Conservation (phyloP, 2,797 vertebrate genomes). For the Erpetoichthys calabaricus region DNA sequence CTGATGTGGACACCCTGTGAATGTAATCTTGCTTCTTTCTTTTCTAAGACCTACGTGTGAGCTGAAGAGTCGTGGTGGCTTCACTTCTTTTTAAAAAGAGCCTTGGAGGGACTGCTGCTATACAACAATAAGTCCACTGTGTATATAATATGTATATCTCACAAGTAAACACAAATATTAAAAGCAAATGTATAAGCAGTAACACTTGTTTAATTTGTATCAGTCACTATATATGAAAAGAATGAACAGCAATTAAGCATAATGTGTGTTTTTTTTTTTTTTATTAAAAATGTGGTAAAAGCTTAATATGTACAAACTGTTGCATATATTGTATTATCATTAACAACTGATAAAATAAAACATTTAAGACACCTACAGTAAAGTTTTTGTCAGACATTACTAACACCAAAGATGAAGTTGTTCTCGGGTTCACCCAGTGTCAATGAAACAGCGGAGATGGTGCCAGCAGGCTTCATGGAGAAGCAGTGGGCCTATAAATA, state of each 20-base stretch:
- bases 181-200: slow-evolving; percentile 29
- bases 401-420: slow-evolving; percentile 19
- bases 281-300: slow-evolving; percentile 67
- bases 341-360: slow-evolving; percentile 28
- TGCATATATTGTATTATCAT: slow-evolving; percentile 44
- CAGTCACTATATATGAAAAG: slow-evolving; percentile 34
- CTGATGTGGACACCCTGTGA: slow-evolving; percentile 41
- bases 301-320: slow-evolving; percentile 65
- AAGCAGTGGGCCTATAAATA: slow-evolving; percentile 54
- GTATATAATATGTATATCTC: slow-evolving; percentile 43
- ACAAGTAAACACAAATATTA: slow-evolving; percentile 29
- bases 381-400: slow-evolving; percentile 25
- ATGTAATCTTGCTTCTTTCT: slow-evolving; percentile 50
- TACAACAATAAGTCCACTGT: slow-evolving; percentile 57
- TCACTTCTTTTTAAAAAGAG: slow-evolving; percentile 27
- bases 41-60: slow-evolving; percentile 17
- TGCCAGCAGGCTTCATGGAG: too few relatives aligned
- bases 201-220: slow-evolving; percentile 23
- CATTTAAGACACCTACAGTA: slow-evolving; percentile 26
- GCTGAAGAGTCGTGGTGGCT: too few relatives aligned
- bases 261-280: slow-evolving; percentile 57
- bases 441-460: slow-evolving; percentile 3
- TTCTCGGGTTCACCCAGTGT: slow-evolving; percentile 4
- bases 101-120: slow-evolving; percentile 68
- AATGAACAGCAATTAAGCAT: slow-evolving; percentile 31